phyloP scores from a whole-genome alignment of 2,797 vertebrate genomes.

The Holocentrus rufus region DNA sequence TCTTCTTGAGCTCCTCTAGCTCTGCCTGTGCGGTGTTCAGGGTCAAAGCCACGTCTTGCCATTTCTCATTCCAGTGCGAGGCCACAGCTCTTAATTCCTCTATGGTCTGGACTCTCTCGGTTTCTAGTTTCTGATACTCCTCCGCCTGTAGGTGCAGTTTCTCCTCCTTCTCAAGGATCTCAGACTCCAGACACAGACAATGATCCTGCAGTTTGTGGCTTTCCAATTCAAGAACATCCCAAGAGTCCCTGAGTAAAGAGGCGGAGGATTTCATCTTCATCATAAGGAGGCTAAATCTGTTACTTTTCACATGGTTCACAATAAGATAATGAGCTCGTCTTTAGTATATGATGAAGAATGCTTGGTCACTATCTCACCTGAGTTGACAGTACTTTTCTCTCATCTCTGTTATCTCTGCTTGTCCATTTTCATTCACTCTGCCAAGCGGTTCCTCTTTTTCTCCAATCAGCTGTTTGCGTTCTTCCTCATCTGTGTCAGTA shows the following conservation, averaged over 20 bases:
- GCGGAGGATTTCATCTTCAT: background rate
- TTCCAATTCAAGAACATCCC: constrained; percentile 64
- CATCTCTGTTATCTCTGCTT: constrained; percentile 56
- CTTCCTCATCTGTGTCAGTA: constrained; percentile 62
- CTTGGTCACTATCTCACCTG: constrained; percentile 61
- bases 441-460: constrained; percentile 73
- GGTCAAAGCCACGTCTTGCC: constrained; percentile 74
- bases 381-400: constrained; percentile 65
- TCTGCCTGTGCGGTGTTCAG: constrained; percentile 76
- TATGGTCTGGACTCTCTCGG: constrained; percentile 49
- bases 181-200: constrained; percentile 62
- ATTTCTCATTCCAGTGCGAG: constrained; percentile 79
- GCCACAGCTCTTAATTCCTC: constrained; percentile 73
- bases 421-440: constrained; percentile 45
- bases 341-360: background rate
- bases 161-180: constrained; percentile 62
- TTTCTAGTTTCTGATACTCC: constrained; percentile 56
- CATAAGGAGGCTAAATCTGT: background rate
- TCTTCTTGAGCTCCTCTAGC: constrained; percentile 64
- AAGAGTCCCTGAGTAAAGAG: constrained; percentile 58
- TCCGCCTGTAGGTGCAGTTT: constrained; percentile 58
- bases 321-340: background rate
- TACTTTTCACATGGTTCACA: background rate
- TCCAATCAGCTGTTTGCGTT: constrained; percentile 67
- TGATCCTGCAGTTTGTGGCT: constrained; percentile 67